These are phyloP conservation scores for Agriotes lineatus DNA, from an alignment of 2,888 invertebrate species.

Conservation along the genomic window DNA sequence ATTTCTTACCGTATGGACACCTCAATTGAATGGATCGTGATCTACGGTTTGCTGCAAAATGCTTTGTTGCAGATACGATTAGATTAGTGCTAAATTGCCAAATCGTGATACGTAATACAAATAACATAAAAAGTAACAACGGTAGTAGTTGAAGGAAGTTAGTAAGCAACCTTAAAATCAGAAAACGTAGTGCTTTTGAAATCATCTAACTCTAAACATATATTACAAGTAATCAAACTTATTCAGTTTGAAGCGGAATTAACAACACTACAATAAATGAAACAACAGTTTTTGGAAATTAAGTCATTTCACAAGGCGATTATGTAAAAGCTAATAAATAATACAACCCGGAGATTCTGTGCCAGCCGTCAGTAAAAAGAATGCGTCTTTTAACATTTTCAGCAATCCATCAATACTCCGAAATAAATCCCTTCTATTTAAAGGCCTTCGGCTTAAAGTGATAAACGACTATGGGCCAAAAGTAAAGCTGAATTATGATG, in stretches of 20 bases:
- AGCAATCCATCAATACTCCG: conserved; percentile 6
- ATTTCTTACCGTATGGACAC: conserved; percentile 60
- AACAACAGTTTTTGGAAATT: no score
- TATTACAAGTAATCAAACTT: no score
- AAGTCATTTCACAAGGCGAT: no score
- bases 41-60: conserved; percentile 35
- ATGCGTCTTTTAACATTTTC: neutral
- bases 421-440: conserved; percentile 32
- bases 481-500: conserved; percentile 31
- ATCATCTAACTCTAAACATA: no score
- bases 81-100: neutral
- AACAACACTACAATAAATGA: no score
- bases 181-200: no score
- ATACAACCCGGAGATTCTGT: no score
- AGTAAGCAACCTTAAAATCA: no score
- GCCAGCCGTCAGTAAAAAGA: no score
- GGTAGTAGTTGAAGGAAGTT: no score
- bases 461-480: conserved; percentile 25
- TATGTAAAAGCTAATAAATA: no score
- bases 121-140: neutral
- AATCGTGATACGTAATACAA: neutral
- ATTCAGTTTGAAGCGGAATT: no score
- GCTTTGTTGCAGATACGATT: conserved; percentile 33
- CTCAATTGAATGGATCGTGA: conserved; percentile 57
- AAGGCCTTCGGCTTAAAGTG: conserved; percentile 35